Evolutionary conservation across 2,113 vertebrate species (phyloP), one percentile per base, ranked within the genome.

Genomic region (Macaca mulatta): DNA sequence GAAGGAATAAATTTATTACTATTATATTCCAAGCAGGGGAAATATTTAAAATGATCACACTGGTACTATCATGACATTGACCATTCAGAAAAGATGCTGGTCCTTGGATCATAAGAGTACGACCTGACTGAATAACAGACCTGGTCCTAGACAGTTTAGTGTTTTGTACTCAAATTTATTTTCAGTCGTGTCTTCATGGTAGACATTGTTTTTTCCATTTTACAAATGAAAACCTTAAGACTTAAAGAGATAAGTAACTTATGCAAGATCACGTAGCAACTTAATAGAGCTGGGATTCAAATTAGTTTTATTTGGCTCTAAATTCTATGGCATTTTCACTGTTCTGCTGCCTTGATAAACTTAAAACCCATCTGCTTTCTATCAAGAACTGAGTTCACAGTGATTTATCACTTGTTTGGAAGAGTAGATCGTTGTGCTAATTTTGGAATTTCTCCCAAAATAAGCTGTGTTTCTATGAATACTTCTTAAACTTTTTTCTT

Each of bases 371-470:
- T 82, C n/a, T 7, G 25, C 17, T 81, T 27, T 92, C 74, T 69
- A 2, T 75, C 8, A 70, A 83, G 77, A 81, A 27, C 25, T 69
- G 57, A 91, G 7, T 72, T 96, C 50, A 83, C 5, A 81, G 4
- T 86, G 83, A 20, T 79, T 83, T n/a, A 95, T 87, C 45, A 81
- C 30, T 83, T 77, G 1, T 93, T 96, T 45, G 69, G 22, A 95
- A 90, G 61, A 86, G 52, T 18, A 64, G 22, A 78, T 78, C 9
- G 17, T 67, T 95, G 74, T 83, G 20, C 45, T 81, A 32, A 55
- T 84, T 95, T 92, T 77, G 57, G 22, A 88, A 52, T 92, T 91
- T 96, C 74, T 17, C 87, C 25, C 43, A 88, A 97, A 88, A 55
- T 85, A 86, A 92, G 13, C 23, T 94, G 38, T 67, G 2, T 74